Evolutionary conservation across 2,113 vertebrate species (phyloP).

Genomic region (Brachirus orientalis): DNA sequence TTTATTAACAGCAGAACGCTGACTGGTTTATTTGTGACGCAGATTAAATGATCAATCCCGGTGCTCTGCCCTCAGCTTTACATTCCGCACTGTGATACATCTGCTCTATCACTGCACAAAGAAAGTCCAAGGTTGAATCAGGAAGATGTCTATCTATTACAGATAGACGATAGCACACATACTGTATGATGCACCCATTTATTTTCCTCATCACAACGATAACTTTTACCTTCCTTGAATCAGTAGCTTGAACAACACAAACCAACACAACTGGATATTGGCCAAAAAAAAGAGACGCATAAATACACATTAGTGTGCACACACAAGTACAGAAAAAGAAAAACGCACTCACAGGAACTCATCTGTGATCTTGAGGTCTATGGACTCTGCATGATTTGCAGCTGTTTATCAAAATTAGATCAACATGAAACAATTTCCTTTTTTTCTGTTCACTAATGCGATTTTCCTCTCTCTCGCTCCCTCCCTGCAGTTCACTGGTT

Average conservation of each 20-base stretch:
- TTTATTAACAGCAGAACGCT: too few relatives aligned
- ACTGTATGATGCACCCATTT: too few relatives aligned
- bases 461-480: conserved; percentile 1
- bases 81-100: not conserved
- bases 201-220: conserved; percentile 24
- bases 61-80: not conserved
- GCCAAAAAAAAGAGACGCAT: not conserved
- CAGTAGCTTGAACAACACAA: conserved; percentile 43
- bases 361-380: conserved; percentile 14
- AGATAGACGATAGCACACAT: not conserved
- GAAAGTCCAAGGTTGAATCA: conserved; percentile 12
- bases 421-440: conserved; percentile 41
- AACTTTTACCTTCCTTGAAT: conserved; percentile 20
- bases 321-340: not conserved
- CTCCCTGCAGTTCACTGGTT: conserved; percentile 37
- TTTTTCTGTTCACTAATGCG: conserved; percentile 40
- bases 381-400: conserved; percentile 32
- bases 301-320: too few relatives aligned
- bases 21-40: too few relatives aligned
- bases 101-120: too few relatives aligned
- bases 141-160: not conserved
- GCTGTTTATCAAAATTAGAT: conserved; percentile 69
- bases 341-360: conserved; percentile 5
- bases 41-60: too few relatives aligned
- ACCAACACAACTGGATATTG: conserved; percentile 20